Evolutionary conservation across 2,113 vertebrate genomes (phyloP).

Genomic region (Coregonus clupeaformis): DNA sequence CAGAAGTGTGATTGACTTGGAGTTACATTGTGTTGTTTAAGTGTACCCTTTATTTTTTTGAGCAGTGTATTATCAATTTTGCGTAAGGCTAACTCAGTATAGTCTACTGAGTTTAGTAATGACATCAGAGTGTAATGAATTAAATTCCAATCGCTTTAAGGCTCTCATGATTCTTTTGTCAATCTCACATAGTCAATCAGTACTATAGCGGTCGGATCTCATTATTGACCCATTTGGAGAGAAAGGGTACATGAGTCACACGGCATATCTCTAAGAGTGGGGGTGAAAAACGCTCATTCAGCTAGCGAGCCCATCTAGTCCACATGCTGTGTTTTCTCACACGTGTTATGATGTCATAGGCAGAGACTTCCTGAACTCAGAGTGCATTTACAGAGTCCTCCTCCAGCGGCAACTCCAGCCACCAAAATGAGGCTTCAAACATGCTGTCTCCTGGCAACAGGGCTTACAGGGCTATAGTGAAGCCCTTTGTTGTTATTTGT

Average conservation of each 20-base stretch:
- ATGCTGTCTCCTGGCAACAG: conserved; percentile 58
- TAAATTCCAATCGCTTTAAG: conserved; percentile 54
- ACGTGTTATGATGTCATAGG: conserved; percentile 66
- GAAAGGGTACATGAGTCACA: conserved; percentile 70
- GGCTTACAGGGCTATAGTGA: conserved; percentile 42
- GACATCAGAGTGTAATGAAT: conserved; percentile 40
- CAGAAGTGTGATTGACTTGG: too few relatives aligned
- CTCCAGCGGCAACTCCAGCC: conserved; percentile 26
- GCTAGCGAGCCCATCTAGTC: conserved; percentile 27
- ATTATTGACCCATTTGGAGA: conserved; percentile 51
- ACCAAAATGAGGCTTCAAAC: conserved; percentile 59
- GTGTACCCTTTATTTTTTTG: too few relatives aligned
- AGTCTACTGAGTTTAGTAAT: not conserved
- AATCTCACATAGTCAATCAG: conserved; percentile 37
- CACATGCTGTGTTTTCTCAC: conserved; percentile 39
- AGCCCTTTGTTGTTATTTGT: conserved; percentile 52
- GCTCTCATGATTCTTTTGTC: conserved; percentile 11
- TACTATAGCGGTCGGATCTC: conserved; percentile 33
- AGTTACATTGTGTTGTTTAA: too few relatives aligned
- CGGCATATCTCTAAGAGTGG: too few relatives aligned
- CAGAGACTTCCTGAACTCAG: conserved; percentile 72
- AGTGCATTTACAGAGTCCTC: conserved; percentile 68
- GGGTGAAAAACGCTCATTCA: conserved; percentile 36
- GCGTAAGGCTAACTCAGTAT: too few relatives aligned
- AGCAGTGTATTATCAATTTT: too few relatives aligned